These are phyloP conservation scores for Dolichoris vasculosae DNA, from an alignment of 1,140 invertebrate genomes.

Conservation along the genomic window DNA sequence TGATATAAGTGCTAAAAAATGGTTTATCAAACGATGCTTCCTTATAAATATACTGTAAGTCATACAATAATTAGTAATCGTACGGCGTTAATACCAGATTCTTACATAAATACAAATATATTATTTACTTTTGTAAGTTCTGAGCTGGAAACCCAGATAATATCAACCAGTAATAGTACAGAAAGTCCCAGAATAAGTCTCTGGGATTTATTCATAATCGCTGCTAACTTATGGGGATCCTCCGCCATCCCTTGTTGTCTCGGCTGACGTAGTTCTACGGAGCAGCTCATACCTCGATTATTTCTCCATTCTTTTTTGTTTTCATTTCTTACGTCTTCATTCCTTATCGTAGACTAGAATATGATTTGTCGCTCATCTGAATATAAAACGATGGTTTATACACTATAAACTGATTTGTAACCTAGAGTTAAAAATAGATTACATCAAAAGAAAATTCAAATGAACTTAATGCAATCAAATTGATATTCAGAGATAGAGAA, in stretches of 20 bases:
- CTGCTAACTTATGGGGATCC: conserved; percentile 71
- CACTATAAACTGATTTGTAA: not conserved
- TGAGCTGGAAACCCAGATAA: conserved; percentile 91
- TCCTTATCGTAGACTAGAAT: conserved; percentile 27
- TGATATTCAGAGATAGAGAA: not conserved
- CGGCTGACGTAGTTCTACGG: conserved; percentile 69
- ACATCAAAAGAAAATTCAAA: not conserved
- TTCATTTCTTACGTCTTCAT: conserved; percentile 29
- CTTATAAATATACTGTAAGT: conserved; percentile 87
- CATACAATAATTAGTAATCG: conserved; percentile 28
- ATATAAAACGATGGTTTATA: conserved; percentile 12
- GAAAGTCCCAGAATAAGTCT: conserved; percentile 85
- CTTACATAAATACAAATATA: not conserved
- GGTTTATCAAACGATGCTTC: conserved; percentile 88
- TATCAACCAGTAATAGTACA: conserved; percentile 86
- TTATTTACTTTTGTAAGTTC: conserved; percentile 86
- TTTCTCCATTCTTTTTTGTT: conserved; percentile 42
- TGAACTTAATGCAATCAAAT: not conserved
- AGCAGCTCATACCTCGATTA: conserved; percentile 67
- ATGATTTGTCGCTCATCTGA: conserved; percentile 23
- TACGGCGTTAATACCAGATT: not conserved
- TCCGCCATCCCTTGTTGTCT: conserved; percentile 71
- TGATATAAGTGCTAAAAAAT: conserved; percentile 92
- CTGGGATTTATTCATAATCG: conserved; percentile 81
- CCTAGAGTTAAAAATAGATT: not conserved